Base-by-base conservation (phyloP, 2,797 vertebrate species). In the Urophycis tenuis region DNA sequence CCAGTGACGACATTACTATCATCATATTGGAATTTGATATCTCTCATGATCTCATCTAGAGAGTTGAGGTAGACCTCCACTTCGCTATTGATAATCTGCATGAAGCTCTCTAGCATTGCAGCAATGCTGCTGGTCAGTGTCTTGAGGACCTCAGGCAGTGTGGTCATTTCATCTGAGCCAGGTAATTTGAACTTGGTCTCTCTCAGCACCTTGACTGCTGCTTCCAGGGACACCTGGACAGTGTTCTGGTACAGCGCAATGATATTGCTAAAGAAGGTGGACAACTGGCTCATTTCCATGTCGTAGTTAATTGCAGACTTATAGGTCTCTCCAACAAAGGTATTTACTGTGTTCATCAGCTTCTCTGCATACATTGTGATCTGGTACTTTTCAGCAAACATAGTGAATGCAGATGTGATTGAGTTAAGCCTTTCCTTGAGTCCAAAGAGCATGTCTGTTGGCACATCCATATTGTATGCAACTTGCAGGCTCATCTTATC, bases 121-220 rank as follows among this genome's bases (percentile, higher is more conserved):
- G 77, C 86, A 78, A 87, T 67, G 22, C 87, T 84, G 0, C 71
- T 88, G 72, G 89, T 90, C 81, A 90, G 80, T 80, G 88, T 87
- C 2, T 85, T 72, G 45, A 88, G 87, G 73, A 94, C 87, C 78
- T 95, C 90, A 81, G 92, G 90, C n/a, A 89, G 84, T 33, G 92
- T 93, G 49, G 89, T 94, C 32, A 80, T 86, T 34, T 90, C 78
- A 3, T 87, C 81, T 71, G 92, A 84, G 4, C 93, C 93, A 73
- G 94, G 94, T 29, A 96, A 74, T 77, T 90, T 92, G 81, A 96
- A 92, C 81, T 81, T 89, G 36, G 91, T 94, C 75, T 90, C 91
- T 77, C 90, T 95, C 79, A 97, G 81, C 81, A 94, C 89, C 81
- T 90, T 88, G 69, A 93, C 85, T 32, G 87, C 81, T 67, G 92